Base-by-base conservation (phyloP, 37 sponge, comb jelly and placozoan genomes). In the Cliona cf. orientalis region DNA sequence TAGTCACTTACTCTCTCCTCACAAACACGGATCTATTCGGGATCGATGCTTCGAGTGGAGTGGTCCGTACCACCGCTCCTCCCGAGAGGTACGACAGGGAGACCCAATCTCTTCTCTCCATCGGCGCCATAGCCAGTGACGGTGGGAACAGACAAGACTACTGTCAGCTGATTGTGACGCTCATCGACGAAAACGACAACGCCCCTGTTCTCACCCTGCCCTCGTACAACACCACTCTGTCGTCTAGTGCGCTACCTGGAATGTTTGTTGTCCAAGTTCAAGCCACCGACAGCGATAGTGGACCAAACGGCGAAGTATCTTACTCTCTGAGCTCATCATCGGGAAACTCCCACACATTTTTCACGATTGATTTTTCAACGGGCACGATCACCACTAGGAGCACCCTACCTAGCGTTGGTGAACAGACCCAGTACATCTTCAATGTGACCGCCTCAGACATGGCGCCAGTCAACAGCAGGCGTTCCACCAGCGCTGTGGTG, bases 171-270 rank as follows among this genome's bases (percentile, higher is more conserved):
- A 43, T 38, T 2, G 69, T 92, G 46, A 76, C 83, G 35, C 75
- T 92, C 14, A 7, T 84, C 0, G 88, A 92, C 68, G 60, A 72
- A n/a, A 92, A 92, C 62, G 92, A 92, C 57, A 83, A 92, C 40
- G 21, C 79, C 3, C 92, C 92, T 11, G 1, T 28, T 5, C 80
- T 92, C 72, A 49, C 34, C 23, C 25, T 68, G 35, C 23, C 45
- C 0, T 19, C 31, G 5, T 92, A 84, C 44, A 46, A 33, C 12
- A 57, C 69, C 5, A 83, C 64, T 0, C 2, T 78, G 23, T 17
- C 31, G 7, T 9, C 29, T 29, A 75, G 11, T 44, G 22, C 70
- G 1, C 0, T 12, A 5, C 14, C 25, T 46, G 90, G 88, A 0
- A 57, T 61, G 21, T 43, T 57, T 37, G 65, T 87, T 23, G 36